Percentiles rank a stretch among this genome's conserved stretches.
Conservation (phyloP, 2,888 invertebrate genomes). For the Helobdella robusta region DNA sequence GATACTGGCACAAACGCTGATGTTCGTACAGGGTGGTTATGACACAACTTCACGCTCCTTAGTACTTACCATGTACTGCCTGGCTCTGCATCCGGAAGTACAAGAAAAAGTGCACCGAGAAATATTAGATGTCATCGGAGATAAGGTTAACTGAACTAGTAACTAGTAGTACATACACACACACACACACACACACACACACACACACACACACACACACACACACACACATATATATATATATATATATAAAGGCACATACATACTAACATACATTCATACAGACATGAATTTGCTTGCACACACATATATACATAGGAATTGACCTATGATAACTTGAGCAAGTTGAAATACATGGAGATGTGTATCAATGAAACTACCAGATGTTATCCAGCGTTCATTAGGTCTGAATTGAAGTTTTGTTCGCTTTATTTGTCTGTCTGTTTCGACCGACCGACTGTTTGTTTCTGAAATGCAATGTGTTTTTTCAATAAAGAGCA, state of each 20-base stretch:
- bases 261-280: background rate
- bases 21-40: slow-evolving; percentile 31
- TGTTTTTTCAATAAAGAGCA: no score
- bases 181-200: background rate
- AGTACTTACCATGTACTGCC: slow-evolving; percentile 22
- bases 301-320: background rate
- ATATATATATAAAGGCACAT: background rate
- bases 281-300: background rate
- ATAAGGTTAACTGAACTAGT: no score
- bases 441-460: no score
- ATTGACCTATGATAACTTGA: slow-evolving; percentile 21
- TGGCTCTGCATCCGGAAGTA: slow-evolving; percentile 21
- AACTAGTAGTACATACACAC: no score
- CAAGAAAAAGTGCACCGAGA: slow-evolving; percentile 23
- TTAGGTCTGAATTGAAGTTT: no score
- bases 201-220: background rate
- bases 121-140: slow-evolving; percentile 16
- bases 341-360: slow-evolving; percentile 28
- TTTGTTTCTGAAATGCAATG: no score
- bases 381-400: no score
- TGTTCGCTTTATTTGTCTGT: no score
- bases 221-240: background rate
- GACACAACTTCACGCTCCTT: slow-evolving; percentile 28
- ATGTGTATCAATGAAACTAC: slow-evolving; percentile 30
- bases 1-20: slow-evolving; percentile 29